Base-by-base conservation (phyloP, 2,113 vertebrate species). In the Charina bottae region DNA sequence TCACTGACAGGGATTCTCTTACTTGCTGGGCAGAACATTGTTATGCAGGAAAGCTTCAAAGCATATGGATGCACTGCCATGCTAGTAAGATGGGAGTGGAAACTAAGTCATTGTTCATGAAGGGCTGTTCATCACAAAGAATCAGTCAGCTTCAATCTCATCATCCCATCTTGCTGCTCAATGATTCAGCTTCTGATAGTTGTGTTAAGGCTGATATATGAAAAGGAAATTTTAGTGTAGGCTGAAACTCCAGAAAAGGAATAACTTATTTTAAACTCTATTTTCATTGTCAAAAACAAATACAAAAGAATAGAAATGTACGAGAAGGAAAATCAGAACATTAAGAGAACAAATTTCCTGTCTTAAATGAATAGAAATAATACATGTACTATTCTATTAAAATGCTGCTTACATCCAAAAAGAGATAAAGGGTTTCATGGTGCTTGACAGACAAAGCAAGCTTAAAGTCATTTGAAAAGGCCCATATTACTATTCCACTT, bases 131-230 rank as follows among this genome's bases (percentile, higher is more conserved):
- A 4, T 6, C 85, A 1, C 94, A 21, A 12, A 55, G 91, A 0
- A 78, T 28, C 94, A 90, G 12, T 53, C 89, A 86, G 93, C 93
- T 26, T 53, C 90, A n/a, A 88, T 83, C 89, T 21, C 93, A 0
- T 23, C 49, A 46, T 92, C 87, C 90, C 83, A 0, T 46, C 46
- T 11, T 86, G 91, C 89, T 62, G 90, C 94, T 94, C 85, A 0
- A 0, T 24, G 0, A 0, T 54, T 87, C 86, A 24, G 24, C 0
- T 21, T 90, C 90, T 10, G 88, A 46, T 92, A 42, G 60, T 0
- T 0, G 1, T 0, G 15, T 0, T 21, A 88, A 88, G 92, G 13
- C 1, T 49, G 37, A 93, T 55, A 53, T 90, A 87, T 0, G 23
- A 28, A 60, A 89, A 85, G 8, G 0, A 0, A 0, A 0, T 83